Base-by-base conservation (phyloP, 2,797 vertebrate genomes). In the Anabacerthia variegaticeps region DNA sequence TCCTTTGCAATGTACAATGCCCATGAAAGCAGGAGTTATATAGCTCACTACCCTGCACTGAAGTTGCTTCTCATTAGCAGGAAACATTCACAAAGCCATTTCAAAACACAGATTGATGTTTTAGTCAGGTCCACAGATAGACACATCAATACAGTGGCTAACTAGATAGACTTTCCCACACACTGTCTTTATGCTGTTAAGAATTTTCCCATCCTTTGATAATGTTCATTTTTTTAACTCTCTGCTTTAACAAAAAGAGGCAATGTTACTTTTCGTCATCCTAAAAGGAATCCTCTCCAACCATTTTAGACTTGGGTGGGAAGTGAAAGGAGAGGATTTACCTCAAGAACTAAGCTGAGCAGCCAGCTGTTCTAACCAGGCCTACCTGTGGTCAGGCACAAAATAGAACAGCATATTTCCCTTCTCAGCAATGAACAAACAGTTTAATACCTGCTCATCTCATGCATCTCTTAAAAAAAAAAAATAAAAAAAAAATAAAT, bases 1-100 rank as follows among this genome's bases (percentile, higher is more conserved):
- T 26, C 34, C 39, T 69, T 76, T 71, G 26, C 52, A 41, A 1
- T 1, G 7, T 8, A n/a, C 16, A 14, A 1, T 5, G 1, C 12
- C 28, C 59, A 76, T 12, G 77, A 61, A 49, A 92, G 55, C 0
- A 3, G 43, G 23, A 78, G 16, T 27, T 27, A 37, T 0, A 11
- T 5, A 49, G 36, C 16, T 54, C 59, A 55, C 21, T 88, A 14
- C 7, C 14, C 56, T 30, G 39, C 44, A 52, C 26, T 61, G 8
- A 86, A 55, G 43, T 7, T 52, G 39, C 18, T 88, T 80, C 37
- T 79, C 28, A 30, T 76, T 43, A 80, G 75, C 75, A 91, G 49
- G n/a, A 63, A 92, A 71, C 27, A 85, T 56, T 67, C 58, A 84
- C 21, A 36, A 89, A 79, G 34, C 39, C 5, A 4, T 82, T 89